Base-by-base conservation (phyloP, 2,113 vertebrate genomes). In the Microcebus murinus region DNA sequence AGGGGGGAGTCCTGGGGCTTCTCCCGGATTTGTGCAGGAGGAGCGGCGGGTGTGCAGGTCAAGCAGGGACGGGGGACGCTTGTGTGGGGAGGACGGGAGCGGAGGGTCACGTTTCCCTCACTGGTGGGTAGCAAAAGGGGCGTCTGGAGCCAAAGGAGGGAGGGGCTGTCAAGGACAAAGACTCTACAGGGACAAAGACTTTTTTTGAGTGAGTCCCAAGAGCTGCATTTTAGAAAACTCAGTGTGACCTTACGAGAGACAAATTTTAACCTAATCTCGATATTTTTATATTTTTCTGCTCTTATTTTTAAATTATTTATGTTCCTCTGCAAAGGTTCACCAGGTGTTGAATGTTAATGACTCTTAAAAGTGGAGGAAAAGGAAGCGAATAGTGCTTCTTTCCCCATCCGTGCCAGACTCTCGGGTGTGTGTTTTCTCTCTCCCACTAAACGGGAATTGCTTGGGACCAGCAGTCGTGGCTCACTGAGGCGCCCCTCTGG, bases 61-160 rank as follows among this genome's bases (percentile, higher is more conserved):
- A 20, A 48, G 20, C 55, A 5, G 4, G n/a, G 31, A 14, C 1
- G 57, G 23, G 4, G 0, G 29, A 31, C 39, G 52, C 59, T 23
- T 14, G 0, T 6, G 8, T 80, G 25, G 11, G 65, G 55, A 34
- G 9, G 13, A 0, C 14, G 0, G 12, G 29, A 52, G 50, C 1
- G 0, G 3, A 52, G 57, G 18, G 50, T 8, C 67, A 15, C 3
- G 9, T 5, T 42, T 42, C 36, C 9, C 7, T 34, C 63, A 0
- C 12, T 12, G 15, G 25, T 0, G 7, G 50, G 42, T 0, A 9
- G 34, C 55, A 48, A 52, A 50, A 65, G 74, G 7, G 18, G 15
- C 25, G 1, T 14, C 34, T 1, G 31, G 10, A 65, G 25, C 23
- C 59, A 8, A 31, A 29, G 8, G 8, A 14, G 50, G 82, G 74